Base-by-base conservation (phyloP, 2,888 invertebrate species). In the Zygaena filipendulae region DNA sequence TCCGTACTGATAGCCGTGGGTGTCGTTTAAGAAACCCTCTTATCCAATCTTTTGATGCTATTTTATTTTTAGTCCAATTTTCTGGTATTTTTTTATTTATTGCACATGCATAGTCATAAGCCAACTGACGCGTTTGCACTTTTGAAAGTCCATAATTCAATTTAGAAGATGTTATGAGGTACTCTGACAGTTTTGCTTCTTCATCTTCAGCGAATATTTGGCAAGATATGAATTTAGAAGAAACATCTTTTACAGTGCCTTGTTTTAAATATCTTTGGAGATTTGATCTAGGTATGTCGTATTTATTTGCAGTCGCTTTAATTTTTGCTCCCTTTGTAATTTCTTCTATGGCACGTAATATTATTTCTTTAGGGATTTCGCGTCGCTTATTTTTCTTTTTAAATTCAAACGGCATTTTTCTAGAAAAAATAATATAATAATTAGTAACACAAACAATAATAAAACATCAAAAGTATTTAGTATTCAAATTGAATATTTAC, bases 31-130 rank as follows among this genome's bases (percentile, higher is more conserved):
- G 24, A 40, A 40, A 38, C 26, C 35, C 36, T 11, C 38, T 27
- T 32, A 38, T 32, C 39, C 36, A 39, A 13, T 43, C 40, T 29
- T 40, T 43, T 13, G 36, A 38, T 38, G 41, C 41, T 13, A 41
- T 21, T 39, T 38, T 36, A 10, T 40, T 40, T 29, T 35, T 13
- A 13, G 22, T 39, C 36, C 38, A 39, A 33, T 36, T 42, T 36
- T 36, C 36, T 27, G 42, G 34, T 14, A 25, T 38, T 24, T 37
- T 38, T 16, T 23, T 30, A 14, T 33, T 24, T 23, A 30, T 33
- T 25, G 33, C 30, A 23, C 6, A 14, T 10, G 32, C 34, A 22
- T 32, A 37, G 20, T 37, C 29, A 21, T 33, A 32, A 14, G 18
- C 37, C 28, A 37, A 30, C 35, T 38, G 14, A 23, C 34, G 35